Conservation (phyloP, 2,797 vertebrate species). For the Sebastolobus altivelis region DNA sequence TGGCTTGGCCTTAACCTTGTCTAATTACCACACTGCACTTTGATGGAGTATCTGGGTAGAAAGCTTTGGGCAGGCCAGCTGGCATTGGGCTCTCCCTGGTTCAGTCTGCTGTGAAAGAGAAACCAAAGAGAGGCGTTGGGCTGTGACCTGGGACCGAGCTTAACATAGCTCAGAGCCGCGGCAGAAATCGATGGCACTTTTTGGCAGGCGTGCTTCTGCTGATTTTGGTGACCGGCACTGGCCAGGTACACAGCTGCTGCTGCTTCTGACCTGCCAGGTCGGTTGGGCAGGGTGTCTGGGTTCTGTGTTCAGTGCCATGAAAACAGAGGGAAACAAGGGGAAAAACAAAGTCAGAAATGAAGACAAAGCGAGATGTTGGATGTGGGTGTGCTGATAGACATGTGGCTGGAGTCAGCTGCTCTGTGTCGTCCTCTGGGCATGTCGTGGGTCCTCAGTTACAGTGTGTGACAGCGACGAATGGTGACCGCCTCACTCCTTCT, state of each 20-base stretch:
- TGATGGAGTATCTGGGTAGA: conserved; percentile 72
- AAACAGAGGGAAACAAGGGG: background rate
- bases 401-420: conserved; percentile 56
- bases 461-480: conserved; percentile 39
- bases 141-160: conserved; percentile 64
- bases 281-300: background rate
- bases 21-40: conserved; percentile 67
- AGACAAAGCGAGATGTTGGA: conserved; percentile 42
- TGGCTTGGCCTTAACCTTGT: conserved; percentile 69
- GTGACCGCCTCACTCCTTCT: conserved; percentile 16
- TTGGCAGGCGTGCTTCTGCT: conserved; percentile 38
- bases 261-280: conserved; percentile 9
- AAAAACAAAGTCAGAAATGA: background rate
- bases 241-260: conserved; percentile 22
- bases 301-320: background rate
- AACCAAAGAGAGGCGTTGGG: conserved; percentile 50
- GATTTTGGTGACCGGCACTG: conserved; percentile 46
- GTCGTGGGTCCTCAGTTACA: conserved; percentile 10
- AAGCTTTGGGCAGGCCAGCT: conserved; percentile 64
- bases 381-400: conserved; percentile 47
- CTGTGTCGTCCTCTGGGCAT: conserved; percentile 28
- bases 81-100: conserved; percentile 41
- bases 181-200: conserved; percentile 59
- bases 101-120: conserved; percentile 62
- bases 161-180: conserved; percentile 28